Base-by-base conservation (phyloP, 92 coral and sea anemone species). In the Montipora capitata region DNA sequence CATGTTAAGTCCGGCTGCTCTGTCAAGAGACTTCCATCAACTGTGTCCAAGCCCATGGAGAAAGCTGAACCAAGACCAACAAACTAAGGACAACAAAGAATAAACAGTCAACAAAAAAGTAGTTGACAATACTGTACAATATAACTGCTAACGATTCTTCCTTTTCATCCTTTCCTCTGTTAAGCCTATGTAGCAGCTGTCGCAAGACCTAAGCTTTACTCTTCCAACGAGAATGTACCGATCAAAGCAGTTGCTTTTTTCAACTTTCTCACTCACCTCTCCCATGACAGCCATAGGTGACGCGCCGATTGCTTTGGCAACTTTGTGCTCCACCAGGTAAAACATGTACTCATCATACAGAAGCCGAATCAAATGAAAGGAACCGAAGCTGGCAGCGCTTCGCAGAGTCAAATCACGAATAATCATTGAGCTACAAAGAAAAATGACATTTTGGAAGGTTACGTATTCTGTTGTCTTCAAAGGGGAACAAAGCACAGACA, bases 261-360 rank as follows among this genome's bases (percentile, higher is more conserved):
- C 51, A 45, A 0, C 51, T 45, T 45, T 45, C 51, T 45, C 15
- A 1, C 87, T 92, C 74, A 98, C 99, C 98, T 98, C 99, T 63
- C 98, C 99, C 99, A 98, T 98, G 48, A 98, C 99, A 82, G 99
- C 98, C 84, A 98, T 93, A 4, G 99, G 99, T 49, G 99, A 98
- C 51, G 96, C 96, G 68, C 99, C 99, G 63, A 96, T 94, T 14
- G 99, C 98, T 49, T 90, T 92, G 57, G 99, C 98, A 8, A 98
- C 99, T 57, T 98, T 98, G 90, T 98, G 99, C 68, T 98, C 99
- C 77, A 98, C 98, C 88, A 98, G 64, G 44, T 98, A 98, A 80
- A 98, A 98, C 99, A 98, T 98, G 90, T 98, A 98, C 78, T 98
- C 99, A 66, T 98, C 99, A 82, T 96, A 98, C 18, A 98, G 85